Evolutionary conservation across 2,797 vertebrate genomes (phyloP).

Genomic region (Chromis chromis): DNA sequence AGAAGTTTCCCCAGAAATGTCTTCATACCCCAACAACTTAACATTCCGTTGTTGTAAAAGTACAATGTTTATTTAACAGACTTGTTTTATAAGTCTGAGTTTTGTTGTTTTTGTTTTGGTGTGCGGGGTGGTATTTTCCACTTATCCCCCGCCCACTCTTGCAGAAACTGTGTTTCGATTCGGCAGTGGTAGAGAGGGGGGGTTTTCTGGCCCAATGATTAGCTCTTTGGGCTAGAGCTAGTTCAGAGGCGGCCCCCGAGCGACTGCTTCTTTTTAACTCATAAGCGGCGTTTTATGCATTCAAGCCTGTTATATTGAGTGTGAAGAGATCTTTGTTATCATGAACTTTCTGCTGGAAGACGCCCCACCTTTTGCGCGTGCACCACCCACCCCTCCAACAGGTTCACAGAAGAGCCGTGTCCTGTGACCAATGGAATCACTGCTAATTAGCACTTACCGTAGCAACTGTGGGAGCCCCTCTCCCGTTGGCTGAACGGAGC

Average conservation of each 20-base stretch:
- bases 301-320: conserved; percentile 46
- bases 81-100: conserved; percentile 99
- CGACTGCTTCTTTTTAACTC: conserved; percentile 53
- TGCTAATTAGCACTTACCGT: conserved; percentile 79
- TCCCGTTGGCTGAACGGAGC: conserved; percentile 48
- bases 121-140: conserved; percentile 73
- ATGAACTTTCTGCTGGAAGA: conserved; percentile 51
- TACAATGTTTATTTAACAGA: conserved; percentile 91
- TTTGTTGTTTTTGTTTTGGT: conserved; percentile 74
- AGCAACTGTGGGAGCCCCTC: conserved; percentile 61
- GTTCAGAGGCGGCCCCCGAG: conserved; percentile 39
- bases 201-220: background rate
- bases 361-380: background rate
- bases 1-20: conserved; percentile 66
- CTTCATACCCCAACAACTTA: conserved; percentile 84
- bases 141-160: conserved; percentile 35
- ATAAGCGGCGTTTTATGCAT: conserved; percentile 59
- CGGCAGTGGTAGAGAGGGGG: conserved; percentile 8
- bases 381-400: background rate
- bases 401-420: conserved; percentile 78
- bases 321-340: conserved; percentile 42
- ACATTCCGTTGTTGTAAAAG: conserved; percentile 91
- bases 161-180: conserved; percentile 41
- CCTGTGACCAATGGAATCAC: conserved; percentile 69
- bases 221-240: conserved; percentile 40